Evolutionary conservation across 1,140 invertebrate genomes (phyloP), one percentile per base, ranked within the genome.

Genomic region (Ylistrum balloti): DNA sequence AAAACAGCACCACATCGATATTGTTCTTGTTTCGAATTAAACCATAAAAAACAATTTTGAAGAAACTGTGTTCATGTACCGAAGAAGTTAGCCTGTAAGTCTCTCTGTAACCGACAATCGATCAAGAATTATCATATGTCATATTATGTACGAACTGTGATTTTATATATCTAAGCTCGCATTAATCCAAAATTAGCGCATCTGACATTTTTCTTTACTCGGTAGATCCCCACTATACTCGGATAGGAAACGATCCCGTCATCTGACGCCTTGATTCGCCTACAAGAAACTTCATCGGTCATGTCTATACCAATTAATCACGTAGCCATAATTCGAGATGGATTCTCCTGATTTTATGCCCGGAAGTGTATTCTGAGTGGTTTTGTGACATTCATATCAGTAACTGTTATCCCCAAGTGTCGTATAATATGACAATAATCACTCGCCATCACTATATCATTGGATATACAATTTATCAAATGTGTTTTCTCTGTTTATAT

Each of bases 401-500:
- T 17, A n/a, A n/a, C 5, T 28, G 22, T 74, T 74, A 74, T 74
- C 56, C 56, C 56, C 56, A 5, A 74, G 22, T 74, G 56, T 74
- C 56, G n/a, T 28, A 74, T 74, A 74, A 74, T 74, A 74, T 74
- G 56, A 74, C 56, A 74, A 28, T 74, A 74, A 74, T 74, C 56
- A 74, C 56, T 74, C 56, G 56, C 56, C 41, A 74, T 28, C 56
- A 74, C 56, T 74, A 74, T 74, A 74, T 74, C 56, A 28, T 74
- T 74, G 17, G 56, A 74, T 74, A 74, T n/a, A 74, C 56, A 74
- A 74, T 74, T 74, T 74, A 74, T 74, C 56, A 74, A 74, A 74
- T 74, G 56, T 74, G 56, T 74, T 74, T 74, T 74, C 56, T 74
- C 56, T 74, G 5, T 74, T 74, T 74, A 74, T 45, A 45, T 74